These are phyloP conservation scores for Mus spicilegus DNA, from an alignment of 2,113 vertebrate species.

Conservation along the genomic window DNA sequence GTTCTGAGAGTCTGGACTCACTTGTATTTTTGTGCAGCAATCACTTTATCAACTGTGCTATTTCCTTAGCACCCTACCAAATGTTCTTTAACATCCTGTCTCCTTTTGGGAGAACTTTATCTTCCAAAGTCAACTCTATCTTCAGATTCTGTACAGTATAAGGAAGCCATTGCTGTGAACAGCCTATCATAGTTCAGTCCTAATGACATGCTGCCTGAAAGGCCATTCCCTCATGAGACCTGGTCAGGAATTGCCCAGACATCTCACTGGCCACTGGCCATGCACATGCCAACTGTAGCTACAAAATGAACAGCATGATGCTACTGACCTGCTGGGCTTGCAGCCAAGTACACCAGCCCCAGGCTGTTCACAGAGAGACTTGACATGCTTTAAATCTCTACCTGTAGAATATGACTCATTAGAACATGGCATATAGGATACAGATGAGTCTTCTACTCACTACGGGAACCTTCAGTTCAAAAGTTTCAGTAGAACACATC, in stretches of 20 bases:
- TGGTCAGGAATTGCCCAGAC: background rate
- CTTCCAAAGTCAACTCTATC: background rate
- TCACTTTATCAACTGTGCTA: background rate
- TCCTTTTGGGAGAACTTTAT: background rate
- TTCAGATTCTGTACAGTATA: background rate
- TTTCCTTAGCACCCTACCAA: background rate
- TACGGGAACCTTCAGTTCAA: background rate
- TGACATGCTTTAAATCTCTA: background rate
- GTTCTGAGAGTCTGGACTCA: background rate
- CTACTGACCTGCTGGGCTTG: background rate
- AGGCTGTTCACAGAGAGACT: background rate
- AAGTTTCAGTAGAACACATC: background rate
- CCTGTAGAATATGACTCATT: no score
- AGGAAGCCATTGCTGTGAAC: background rate
- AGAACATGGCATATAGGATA: background rate
- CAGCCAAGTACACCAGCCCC: background rate
- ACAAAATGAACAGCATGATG: background rate
- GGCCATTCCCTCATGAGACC: no score
- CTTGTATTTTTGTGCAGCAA: no score
- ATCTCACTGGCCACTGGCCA: background rate
- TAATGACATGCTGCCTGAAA: background rate
- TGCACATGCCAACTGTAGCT: no score
- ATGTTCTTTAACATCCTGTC: background rate
- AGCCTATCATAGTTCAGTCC: background rate
- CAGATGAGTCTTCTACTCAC: background rate